Percentiles rank a stretch among this genome's conserved stretches.
phyloP scores from a whole-genome alignment of 1,140 invertebrate genomes.

The Eurosta solidaginis region DNA sequence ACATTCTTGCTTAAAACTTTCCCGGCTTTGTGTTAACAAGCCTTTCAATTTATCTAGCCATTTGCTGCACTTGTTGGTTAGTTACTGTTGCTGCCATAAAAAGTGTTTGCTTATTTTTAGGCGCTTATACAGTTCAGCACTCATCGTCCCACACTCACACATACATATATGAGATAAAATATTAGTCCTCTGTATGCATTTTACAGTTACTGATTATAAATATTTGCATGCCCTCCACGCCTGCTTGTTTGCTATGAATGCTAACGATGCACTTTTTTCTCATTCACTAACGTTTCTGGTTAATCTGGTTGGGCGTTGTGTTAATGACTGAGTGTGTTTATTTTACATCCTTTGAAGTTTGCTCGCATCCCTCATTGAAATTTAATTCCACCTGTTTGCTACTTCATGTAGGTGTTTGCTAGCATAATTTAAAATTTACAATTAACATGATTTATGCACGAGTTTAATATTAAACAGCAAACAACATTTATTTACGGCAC shows the following conservation, averaged over 20 bases:
- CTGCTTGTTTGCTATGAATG: neutral
- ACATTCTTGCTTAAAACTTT: neutral
- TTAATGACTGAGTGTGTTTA: neutral
- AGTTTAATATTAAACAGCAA: neutral
- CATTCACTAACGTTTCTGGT: neutral
- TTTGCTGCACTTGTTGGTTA: conserved; percentile 20
- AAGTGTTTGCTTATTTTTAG: conserved; percentile 14
- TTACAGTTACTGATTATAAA: neutral
- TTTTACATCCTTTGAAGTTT: neutral
- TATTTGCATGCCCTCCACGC: conserved; percentile 26
- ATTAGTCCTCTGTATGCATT: no score
- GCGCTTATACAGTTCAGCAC: neutral
- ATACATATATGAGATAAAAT: neutral
- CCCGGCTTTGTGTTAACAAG: neutral
- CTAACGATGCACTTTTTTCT: conserved; percentile 4
- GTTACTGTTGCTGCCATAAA: neutral
- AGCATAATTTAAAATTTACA: neutral
- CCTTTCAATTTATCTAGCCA: neutral
- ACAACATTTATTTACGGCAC: no score
- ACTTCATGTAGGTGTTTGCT: neutral
- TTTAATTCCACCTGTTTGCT: conserved; percentile 20
- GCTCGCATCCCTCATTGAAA: neutral
- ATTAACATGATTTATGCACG: neutral
- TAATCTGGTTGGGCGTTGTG: neutral
- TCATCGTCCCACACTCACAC: neutral